Evolutionary conservation across 2,113 vertebrate species (phyloP).

Genomic region (Cyprinodon tularosa): DNA sequence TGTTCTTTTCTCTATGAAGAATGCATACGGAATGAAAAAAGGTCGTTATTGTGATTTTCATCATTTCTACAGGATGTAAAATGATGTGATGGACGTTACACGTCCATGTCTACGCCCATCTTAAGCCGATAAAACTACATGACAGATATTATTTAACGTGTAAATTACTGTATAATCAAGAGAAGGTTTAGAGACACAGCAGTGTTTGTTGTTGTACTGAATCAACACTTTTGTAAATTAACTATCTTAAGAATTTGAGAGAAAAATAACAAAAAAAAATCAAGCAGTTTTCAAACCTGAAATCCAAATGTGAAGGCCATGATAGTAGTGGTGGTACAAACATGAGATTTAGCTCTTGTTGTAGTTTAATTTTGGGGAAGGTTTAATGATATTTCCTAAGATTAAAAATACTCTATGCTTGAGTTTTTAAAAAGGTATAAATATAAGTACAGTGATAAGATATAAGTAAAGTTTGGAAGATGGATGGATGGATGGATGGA

Average conservation of each 20-base stretch:
- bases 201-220: conserved; percentile 59
- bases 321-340: conserved; percentile 49
- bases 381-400: background rate
- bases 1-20: conserved; percentile 35
- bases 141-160: conserved; percentile 43
- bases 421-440: background rate
- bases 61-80: conserved; percentile 36
- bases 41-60: conserved; percentile 33
- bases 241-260: conserved; percentile 50
- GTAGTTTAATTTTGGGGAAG: background rate
- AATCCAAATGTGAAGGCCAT: conserved; percentile 43
- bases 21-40: conserved; percentile 43
- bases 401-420: too few species aligned
- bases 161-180: conserved; percentile 59
- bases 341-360: conserved; percentile 34
- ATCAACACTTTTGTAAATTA: conserved; percentile 23
- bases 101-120: conserved; percentile 36
- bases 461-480: background rate
- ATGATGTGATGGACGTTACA: conserved; percentile 22
- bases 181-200: conserved; percentile 45
- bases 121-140: conserved; percentile 27
- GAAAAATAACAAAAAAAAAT: conserved; percentile 11
- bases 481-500: background rate
- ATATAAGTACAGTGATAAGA: background rate
- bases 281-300: conserved; percentile 31